phyloP scores from a whole-genome alignment of 2,113 vertebrate species.

The Strix aluco region DNA sequence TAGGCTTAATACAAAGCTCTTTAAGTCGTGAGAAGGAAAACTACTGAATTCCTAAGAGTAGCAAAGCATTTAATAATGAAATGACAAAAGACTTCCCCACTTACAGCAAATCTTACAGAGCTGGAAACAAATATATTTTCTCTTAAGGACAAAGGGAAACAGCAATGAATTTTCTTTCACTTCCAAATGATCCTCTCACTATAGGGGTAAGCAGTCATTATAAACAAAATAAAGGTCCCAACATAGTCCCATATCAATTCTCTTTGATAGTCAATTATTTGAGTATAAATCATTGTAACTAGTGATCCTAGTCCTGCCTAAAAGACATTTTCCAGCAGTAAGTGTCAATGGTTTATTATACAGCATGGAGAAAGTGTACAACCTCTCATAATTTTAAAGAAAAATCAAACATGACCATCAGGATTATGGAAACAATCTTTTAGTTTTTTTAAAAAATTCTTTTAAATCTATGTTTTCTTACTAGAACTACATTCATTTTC shows the following conservation, averaged over 20 bases:
- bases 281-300: background rate
- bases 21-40: background rate
- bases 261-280: background rate
- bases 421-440: background rate
- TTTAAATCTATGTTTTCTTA: background rate
- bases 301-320: background rate
- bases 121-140: background rate
- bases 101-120: background rate
- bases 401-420: background rate
- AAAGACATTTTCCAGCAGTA: background rate
- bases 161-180: background rate
- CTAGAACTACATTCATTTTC: background rate
- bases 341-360: background rate
- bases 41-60: background rate
- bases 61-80: background rate
- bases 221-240: background rate
- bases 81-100: background rate
- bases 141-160: background rate
- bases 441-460: background rate
- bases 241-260: background rate
- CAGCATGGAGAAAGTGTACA: background rate
- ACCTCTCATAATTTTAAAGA: background rate
- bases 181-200: background rate
- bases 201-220: background rate
- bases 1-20: background rate